Evolutionary conservation across 2,113 vertebrate genomes (phyloP).

Genomic region (Hylia prasina): DNA sequence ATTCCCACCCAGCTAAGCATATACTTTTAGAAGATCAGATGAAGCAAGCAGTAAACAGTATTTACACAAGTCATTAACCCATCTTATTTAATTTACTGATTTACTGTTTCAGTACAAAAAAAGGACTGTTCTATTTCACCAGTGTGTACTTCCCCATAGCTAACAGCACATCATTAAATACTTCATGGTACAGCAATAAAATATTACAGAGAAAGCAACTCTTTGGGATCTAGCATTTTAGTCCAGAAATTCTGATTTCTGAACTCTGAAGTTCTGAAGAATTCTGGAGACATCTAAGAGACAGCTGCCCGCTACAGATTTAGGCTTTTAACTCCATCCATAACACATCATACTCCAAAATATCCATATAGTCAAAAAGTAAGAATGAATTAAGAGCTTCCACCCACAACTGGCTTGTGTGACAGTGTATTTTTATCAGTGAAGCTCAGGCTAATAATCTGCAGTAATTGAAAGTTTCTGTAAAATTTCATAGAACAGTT

Average conservation of each 20-base stretch:
- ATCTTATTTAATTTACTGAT: not conserved
- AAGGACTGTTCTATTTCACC: not conserved
- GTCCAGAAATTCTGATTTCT: not conserved
- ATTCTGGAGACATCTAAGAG: not conserved
- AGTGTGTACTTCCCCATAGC: not conserved
- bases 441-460: conserved; percentile 8
- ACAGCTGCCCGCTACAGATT: not conserved
- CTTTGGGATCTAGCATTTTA: not conserved
- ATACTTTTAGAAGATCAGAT: not conserved
- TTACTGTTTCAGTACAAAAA: not conserved
- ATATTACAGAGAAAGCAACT: not conserved
- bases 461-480: not conserved
- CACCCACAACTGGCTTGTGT: not conserved
- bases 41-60: not conserved
- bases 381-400: not conserved
- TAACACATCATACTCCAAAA: not conserved
- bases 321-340: not conserved
- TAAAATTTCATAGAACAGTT: not conserved
- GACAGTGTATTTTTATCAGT: not conserved
- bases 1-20: not conserved
- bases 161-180: not conserved
- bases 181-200: not conserved
- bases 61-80: not conserved
- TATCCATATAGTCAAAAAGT: not conserved
- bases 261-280: not conserved